These are phyloP conservation scores for Heloderma charlesbogerti DNA, from an alignment of 2,113 vertebrate species.

Conservation along the genomic window DNA sequence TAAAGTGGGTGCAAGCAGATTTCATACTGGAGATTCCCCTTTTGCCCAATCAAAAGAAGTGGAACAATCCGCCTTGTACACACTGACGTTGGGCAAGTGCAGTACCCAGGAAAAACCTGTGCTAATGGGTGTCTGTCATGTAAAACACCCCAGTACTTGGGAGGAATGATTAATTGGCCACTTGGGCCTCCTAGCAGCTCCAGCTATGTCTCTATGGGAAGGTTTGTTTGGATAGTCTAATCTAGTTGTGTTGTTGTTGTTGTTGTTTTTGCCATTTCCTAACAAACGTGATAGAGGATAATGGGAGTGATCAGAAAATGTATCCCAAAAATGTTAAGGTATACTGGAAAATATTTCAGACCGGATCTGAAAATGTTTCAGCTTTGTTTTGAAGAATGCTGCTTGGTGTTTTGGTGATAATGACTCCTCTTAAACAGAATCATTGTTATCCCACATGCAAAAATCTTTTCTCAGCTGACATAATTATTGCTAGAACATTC, in stretches of 20 bases:
- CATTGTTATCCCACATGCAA: neutral
- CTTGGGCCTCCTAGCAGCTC: neutral
- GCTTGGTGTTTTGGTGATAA: neutral
- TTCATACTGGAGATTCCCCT: neutral
- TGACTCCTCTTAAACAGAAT: neutral
- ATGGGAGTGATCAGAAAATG: neutral
- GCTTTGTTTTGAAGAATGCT: neutral
- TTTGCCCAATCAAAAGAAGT: neutral
- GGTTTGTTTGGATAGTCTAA: neutral
- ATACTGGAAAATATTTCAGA: too few relatives aligned
- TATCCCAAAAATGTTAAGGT: too few relatives aligned
- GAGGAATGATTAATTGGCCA: conserved; percentile 1
- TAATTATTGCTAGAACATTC: neutral
- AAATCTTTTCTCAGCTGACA: neutral
- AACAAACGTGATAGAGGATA: neutral
- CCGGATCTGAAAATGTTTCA: neutral
- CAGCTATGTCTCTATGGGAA: neutral
- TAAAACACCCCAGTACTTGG: neutral
- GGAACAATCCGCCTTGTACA: neutral
- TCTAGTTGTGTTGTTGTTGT: too few relatives aligned
- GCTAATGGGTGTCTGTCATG: neutral
- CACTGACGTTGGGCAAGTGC: neutral
- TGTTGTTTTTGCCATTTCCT: neutral
- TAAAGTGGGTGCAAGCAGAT: neutral
- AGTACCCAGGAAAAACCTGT: neutral